These are phyloP conservation scores for Lasiurus borealis DNA, from an alignment of 2,113 vertebrate species.

Conservation along the genomic window DNA sequence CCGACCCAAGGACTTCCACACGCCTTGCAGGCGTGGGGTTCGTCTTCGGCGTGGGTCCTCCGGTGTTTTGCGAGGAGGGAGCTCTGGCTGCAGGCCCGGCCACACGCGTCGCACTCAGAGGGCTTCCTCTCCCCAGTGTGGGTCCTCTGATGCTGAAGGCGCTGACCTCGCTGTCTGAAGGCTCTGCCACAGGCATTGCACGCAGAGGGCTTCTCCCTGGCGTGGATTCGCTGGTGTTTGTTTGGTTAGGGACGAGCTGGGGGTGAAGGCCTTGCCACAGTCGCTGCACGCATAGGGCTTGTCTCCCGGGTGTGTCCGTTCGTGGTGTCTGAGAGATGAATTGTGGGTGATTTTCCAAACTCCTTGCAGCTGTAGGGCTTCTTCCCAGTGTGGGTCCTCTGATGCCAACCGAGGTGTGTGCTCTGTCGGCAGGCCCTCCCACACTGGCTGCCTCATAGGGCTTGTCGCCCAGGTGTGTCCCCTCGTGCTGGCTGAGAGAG, in stretches of 20 bases:
- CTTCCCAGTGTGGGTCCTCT: slow-evolving; percentile 37
- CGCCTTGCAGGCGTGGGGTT: neutral
- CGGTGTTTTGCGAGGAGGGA: slow-evolving; percentile 65
- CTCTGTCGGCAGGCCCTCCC: slow-evolving; percentile 37
- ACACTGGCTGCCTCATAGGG: neutral
- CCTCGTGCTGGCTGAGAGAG: neutral
- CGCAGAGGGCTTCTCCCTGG: neutral
- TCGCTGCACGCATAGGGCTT: slow-evolving; percentile 13
- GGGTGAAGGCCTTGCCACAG: slow-evolving; percentile 62
- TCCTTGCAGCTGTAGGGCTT: neutral
- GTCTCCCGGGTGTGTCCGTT: neutral
- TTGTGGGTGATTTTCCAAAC: slow-evolving; percentile 56
- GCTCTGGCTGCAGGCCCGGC: slow-evolving; percentile 68
- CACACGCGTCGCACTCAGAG: neutral
- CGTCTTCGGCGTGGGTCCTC: slow-evolving; percentile 70
- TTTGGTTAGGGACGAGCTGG: slow-evolving; percentile 60
- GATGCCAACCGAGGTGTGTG: neutral
- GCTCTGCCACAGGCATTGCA: neutral
- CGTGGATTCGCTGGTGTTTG: slow-evolving; percentile 32
- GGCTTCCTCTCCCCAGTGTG: slow-evolving; percentile 48
- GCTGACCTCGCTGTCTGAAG: slow-evolving; percentile 52
- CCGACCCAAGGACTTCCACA: slow-evolving; percentile 67
- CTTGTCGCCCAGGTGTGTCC: neutral
- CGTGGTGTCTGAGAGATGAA: slow-evolving; percentile 23
- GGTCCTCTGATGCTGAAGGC: slow-evolving; percentile 55